Evolutionary conservation across 2,113 vertebrate genomes (phyloP).

Genomic region (Aphyosemion australe): DNA sequence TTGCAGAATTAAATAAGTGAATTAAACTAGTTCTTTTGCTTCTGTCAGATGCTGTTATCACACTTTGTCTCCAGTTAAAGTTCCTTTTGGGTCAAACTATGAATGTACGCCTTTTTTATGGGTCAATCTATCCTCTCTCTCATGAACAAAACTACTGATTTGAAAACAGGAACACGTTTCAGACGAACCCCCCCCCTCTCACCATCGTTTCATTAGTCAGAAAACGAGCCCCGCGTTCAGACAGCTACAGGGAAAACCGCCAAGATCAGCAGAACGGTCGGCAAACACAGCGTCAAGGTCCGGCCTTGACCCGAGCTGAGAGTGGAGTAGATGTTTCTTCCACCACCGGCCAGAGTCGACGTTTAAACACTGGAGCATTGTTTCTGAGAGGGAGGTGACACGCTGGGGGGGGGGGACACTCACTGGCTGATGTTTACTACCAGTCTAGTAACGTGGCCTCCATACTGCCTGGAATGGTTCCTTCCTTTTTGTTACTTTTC

Average conservation of each 20-base stretch:
- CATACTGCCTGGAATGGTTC: neutral
- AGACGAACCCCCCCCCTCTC: neutral
- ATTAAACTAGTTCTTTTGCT: neutral
- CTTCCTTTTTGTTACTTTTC: neutral
- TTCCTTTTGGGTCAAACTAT: slow-evolving; percentile 11
- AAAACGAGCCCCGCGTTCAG: slow-evolving; percentile 9
- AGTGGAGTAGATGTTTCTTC: slow-evolving; percentile 43
- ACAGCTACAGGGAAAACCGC: slow-evolving; percentile 36
- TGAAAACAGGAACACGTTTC: slow-evolving; percentile 9
- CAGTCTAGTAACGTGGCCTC: no score
- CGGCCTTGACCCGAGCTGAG: slow-evolving; percentile 57
- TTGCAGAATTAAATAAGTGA: slow-evolving; percentile 2
- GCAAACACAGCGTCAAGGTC: slow-evolving; percentile 43
- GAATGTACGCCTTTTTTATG: slow-evolving; percentile 36
- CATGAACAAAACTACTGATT: neutral
- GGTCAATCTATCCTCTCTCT: neutral
- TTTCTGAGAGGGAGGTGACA: slow-evolving; percentile 46
- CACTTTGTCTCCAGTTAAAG: neutral
- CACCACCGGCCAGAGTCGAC: slow-evolving; percentile 59
- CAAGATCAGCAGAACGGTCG: slow-evolving; percentile 44
- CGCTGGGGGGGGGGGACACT: no score
- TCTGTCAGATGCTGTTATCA: slow-evolving; percentile 9
- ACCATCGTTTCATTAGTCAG: neutral
- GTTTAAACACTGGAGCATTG: slow-evolving; percentile 66
- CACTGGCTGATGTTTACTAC: no score